phyloP scores from a whole-genome alignment of 1,140 invertebrate species.

The Drosophila lini region DNA sequence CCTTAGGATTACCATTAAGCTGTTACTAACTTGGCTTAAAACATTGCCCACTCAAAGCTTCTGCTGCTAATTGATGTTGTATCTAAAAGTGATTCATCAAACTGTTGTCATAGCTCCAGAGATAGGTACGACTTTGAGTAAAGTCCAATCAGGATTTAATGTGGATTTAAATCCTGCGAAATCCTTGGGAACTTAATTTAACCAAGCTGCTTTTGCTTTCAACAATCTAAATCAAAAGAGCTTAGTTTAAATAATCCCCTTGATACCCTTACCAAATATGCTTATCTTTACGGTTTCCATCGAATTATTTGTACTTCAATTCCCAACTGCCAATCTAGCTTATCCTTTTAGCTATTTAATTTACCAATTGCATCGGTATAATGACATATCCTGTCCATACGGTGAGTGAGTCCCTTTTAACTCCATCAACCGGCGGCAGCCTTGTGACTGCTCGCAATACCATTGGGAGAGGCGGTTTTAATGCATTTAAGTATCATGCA shows the following conservation, averaged over 20 bases:
- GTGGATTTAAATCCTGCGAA: not conserved
- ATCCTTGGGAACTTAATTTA: not conserved
- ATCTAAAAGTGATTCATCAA: conserved; percentile 8
- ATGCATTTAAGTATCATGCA: conserved; percentile 70
- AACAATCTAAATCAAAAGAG: not conserved
- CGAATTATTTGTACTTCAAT: conserved; percentile 17
- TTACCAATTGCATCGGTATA: conserved; percentile 51
- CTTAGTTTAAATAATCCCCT: not conserved
- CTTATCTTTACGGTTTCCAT: not conserved
- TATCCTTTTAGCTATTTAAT: conserved; percentile 35
- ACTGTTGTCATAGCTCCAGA: not conserved
- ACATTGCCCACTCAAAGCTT: not conserved
- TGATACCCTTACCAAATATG: not conserved
- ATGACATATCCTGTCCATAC: conserved; percentile 66
- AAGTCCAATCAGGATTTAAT: not conserved
- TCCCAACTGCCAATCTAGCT: conserved; percentile 25
- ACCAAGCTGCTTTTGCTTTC: not conserved
- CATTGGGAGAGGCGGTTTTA: conserved; percentile 46
- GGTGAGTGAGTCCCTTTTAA: conserved; percentile 33
- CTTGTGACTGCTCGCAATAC: conserved; percentile 25
- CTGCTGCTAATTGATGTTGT: conserved; percentile 16
- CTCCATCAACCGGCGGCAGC: conserved; percentile 16
- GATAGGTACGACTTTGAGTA: not conserved
- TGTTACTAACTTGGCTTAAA: conserved; percentile 1
- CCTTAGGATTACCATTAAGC: not conserved